Percentiles rank a stretch among this genome's conserved stretches.
phyloP scores from a whole-genome alignment of 2,113 vertebrate genomes.

The Myocastor coypus region DNA sequence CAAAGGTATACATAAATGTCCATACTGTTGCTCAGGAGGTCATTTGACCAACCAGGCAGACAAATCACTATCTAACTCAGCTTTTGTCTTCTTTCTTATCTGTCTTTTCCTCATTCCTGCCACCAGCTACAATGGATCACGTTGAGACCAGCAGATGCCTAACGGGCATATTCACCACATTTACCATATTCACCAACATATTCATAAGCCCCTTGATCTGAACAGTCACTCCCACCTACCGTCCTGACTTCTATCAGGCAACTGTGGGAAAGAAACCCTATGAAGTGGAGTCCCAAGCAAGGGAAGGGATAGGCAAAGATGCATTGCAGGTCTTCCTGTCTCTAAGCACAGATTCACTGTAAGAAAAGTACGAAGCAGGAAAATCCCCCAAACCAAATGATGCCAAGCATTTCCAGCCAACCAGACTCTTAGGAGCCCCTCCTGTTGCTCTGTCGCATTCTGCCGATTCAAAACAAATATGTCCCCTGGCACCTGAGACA shows the following conservation, averaged over 20 bases:
- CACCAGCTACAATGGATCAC: too few species aligned
- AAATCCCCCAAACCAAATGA: background rate
- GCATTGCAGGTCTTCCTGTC: background rate
- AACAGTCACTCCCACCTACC: conserved; percentile 64
- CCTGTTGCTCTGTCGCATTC: background rate
- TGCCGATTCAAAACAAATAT: background rate
- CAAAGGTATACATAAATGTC: too few species aligned
- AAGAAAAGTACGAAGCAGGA: background rate
- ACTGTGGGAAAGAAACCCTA: background rate
- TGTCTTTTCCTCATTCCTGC: too few species aligned
- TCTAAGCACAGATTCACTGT: background rate
- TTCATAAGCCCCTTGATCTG: conserved; percentile 73
- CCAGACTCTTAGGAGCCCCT: background rate
- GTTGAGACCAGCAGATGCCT: too few species aligned
- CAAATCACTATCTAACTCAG: too few species aligned
- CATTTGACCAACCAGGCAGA: too few species aligned
- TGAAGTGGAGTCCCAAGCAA: background rate
- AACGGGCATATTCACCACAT: too few species aligned
- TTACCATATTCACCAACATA: too few species aligned
- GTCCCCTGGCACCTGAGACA: accelerated
- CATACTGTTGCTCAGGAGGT: too few species aligned
- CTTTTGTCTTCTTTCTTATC: too few species aligned
- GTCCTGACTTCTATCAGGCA: conserved; percentile 42
- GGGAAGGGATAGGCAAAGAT: background rate
- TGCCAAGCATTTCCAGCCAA: accelerated